A percentile compares a stretch with the other conserved stretches of the same genome.
phyloP scores from a whole-genome alignment of 2,888 invertebrate species.

The Galeruca laticollis region DNA sequence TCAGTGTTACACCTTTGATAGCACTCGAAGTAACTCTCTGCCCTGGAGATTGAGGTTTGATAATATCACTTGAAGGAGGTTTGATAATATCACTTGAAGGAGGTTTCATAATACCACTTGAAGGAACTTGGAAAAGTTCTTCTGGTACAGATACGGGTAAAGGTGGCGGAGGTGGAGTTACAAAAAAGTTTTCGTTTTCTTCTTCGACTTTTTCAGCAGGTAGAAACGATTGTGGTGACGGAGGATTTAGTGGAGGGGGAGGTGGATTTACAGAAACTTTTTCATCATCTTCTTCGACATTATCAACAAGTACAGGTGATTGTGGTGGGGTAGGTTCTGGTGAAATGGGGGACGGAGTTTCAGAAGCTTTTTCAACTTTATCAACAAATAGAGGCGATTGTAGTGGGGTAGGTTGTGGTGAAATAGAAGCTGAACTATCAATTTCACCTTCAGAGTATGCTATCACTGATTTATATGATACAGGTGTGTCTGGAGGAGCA shows the following conservation, averaged over 20 bases:
- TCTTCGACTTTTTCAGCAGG: conserved; percentile 21
- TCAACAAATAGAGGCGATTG: conserved; percentile 16
- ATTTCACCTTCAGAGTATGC: conserved; percentile 20
- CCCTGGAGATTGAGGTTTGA: conserved; percentile 34
- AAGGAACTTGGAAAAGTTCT: not conserved
- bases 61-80: no score
- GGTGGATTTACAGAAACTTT: not conserved
- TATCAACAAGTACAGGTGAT: not conserved
- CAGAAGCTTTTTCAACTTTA: not conserved
- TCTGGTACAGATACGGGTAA: conserved; percentile 3
- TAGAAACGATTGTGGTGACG: conserved; percentile 41
- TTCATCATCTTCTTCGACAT: not conserved
- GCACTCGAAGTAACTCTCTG: conserved; percentile 36
- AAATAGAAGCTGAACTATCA: conserved; percentile 1
- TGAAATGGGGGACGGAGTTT: not conserved
- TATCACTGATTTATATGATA: conserved; percentile 13
- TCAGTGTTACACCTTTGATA: conserved; percentile 47
- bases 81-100: conserved; percentile 37
- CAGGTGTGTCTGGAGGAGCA: conserved; percentile 26
- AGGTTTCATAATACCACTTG: not conserved
- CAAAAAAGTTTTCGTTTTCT: not conserved
- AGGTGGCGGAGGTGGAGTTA: conserved; percentile 42
- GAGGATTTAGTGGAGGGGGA: no score
- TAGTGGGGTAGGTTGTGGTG: conserved; percentile 29
- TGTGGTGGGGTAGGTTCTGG: conserved; percentile 33